Evolutionary conservation across 2,113 vertebrate species (phyloP), one percentile per base, ranked within the genome.

Genomic region (Bubo bubo): DNA sequence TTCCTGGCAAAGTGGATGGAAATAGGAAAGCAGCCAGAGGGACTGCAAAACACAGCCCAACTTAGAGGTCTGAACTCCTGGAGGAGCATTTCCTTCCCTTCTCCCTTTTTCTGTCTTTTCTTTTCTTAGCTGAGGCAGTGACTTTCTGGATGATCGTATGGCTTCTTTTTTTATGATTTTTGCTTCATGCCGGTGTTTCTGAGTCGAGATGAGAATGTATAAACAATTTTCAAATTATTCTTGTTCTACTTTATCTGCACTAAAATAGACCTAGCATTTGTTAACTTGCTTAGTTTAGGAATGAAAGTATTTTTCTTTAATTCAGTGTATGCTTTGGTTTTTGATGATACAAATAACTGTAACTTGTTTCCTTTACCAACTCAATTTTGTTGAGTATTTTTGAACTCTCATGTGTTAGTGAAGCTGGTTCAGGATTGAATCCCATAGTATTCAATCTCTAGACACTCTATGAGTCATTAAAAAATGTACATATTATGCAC

Each of bases 1-100:
- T 97, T 98, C 98, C 98, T 98, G 98, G 98, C 97, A 98, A 91
- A 97, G 94, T 93, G 94, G 98, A 98, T 98, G 98, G 98, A 99
- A 98, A 98, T 95, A 94, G 98, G 98, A 98, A 88, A 79, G 55
- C n/a, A 76, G 97, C 98, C 98, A 99, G 85, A 98, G 96, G 97
- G 97, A 98, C 98, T 99, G 98, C 98, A 98, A 95, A 98, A 93
- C 84, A 84, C 72, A 95, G 93, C 93, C 71, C 79, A 82, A 14
- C 82, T 93, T 80, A 64, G 74, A 47, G 77, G 79, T 70, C 81
- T 93, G 73, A 86, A 87, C 81, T 83, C 71, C 43, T 41, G 81
- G 55, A 92, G 70, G 59, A 62, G 14, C 9, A 10, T 91, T 94
- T 76, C 52, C 41, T 64, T 88, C 88, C 62, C 66, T 43, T 74